These are phyloP conservation scores for Pristionchus entomophagus DNA, from an alignment of 2,888 invertebrate species.

Conservation along the genomic window DNA sequence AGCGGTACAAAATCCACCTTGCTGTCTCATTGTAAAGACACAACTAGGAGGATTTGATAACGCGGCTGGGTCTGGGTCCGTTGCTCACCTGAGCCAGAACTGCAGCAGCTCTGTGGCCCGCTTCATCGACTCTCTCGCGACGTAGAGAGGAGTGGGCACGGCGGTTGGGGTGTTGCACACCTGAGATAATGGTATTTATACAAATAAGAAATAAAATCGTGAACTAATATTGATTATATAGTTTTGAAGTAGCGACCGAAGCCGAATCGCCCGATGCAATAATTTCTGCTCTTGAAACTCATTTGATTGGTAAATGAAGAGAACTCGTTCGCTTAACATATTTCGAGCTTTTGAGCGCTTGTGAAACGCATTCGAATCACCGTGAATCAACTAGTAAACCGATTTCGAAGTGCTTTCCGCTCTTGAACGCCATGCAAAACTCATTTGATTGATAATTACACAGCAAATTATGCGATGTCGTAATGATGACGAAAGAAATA, in stretches of 20 bases:
- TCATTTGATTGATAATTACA: not conserved
- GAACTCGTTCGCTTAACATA: too few relatives aligned
- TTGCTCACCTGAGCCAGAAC: not conserved
- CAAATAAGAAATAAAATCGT: not conserved
- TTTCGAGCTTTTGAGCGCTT: too few relatives aligned
- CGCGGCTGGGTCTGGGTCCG: too few relatives aligned
- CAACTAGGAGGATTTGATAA: not conserved
- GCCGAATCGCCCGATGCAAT: not conserved
- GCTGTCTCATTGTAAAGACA: not conserved
- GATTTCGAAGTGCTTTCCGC: too few relatives aligned
- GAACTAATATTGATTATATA: not conserved
- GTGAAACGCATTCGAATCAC: not conserved
- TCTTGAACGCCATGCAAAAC: not conserved
- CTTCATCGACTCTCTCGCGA: conserved; percentile 17
- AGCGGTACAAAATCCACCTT: not conserved
- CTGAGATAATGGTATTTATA: not conserved
- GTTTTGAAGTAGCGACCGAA: not conserved
- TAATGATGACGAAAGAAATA: not conserved
- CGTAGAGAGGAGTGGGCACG: conserved; percentile 40
- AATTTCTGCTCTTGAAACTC: not conserved
- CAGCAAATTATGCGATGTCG: not conserved
- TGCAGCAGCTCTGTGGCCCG: conserved; percentile 3
- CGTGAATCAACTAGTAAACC: too few relatives aligned
- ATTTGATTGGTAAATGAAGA: not conserved
- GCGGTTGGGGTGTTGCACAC: conserved; percentile 10